These are phyloP conservation scores for Gallinago undulata DNA, from an alignment of 2,113 vertebrate genomes.

Conservation along the genomic window DNA sequence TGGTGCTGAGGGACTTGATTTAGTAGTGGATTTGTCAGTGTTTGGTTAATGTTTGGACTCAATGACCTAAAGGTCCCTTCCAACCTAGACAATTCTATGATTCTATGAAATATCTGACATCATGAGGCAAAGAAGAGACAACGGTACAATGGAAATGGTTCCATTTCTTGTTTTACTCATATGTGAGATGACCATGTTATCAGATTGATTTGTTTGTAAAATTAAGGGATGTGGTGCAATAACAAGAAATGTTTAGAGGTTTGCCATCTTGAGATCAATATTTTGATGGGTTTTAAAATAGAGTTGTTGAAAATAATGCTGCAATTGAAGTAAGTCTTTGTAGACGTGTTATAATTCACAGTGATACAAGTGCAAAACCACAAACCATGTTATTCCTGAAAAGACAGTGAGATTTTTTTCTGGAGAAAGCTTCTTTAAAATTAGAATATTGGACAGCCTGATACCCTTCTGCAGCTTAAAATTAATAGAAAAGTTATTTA, in stretches of 20 bases:
- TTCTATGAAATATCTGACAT: neutral
- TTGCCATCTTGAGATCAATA: neutral
- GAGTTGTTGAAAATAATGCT: neutral
- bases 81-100: neutral
- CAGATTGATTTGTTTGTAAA: neutral
- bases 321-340: neutral
- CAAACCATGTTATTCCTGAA: neutral
- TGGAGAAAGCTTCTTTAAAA: neutral
- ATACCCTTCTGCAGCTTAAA: neutral
- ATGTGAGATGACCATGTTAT: neutral
- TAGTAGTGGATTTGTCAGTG: neutral
- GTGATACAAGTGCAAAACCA: neutral
- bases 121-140: neutral
- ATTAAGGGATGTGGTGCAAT: neutral
- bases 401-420: neutral
- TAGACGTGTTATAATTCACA: neutral
- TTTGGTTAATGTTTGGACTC: neutral
- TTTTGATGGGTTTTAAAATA: neutral
- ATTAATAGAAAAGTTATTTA: neutral
- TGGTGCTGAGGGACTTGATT: neutral
- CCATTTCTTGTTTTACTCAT: neutral
- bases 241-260: neutral
- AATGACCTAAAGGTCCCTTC: neutral
- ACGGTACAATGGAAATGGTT: neutral
- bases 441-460: neutral